Conservation (phyloP, 2,888 invertebrate genomes). For the Pteria penguin region DNA sequence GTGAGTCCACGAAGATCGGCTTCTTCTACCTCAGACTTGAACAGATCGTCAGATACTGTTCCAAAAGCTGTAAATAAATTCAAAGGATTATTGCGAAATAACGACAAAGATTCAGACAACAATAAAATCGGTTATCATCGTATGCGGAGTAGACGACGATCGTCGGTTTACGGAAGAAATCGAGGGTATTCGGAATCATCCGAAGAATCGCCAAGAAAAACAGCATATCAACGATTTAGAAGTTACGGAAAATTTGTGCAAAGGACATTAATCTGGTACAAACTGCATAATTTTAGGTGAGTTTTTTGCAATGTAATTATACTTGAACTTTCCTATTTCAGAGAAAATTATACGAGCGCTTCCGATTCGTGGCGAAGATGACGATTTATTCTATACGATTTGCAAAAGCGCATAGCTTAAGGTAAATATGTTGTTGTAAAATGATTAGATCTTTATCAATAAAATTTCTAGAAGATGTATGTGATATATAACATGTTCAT, state of each 20-base stretch:
- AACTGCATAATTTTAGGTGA: slow-evolving; percentile 19
- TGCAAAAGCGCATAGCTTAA: slow-evolving; percentile 60
- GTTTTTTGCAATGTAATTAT: background rate
- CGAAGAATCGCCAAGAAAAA: background rate
- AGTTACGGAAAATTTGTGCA: background rate
- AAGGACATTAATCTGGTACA: slow-evolving; percentile 6
- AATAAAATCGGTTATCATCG: background rate
- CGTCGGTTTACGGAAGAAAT: background rate
- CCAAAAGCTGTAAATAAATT: background rate
- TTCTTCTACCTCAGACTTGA: too few relatives aligned
- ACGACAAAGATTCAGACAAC: background rate
- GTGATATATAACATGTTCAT: too few relatives aligned
- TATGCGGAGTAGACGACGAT: background rate
- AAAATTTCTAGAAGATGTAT: too few relatives aligned
- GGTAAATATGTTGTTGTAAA: slow-evolving; percentile 46
- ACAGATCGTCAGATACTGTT: too few relatives aligned
- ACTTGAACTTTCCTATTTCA: slow-evolving; percentile 32
- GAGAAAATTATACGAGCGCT: slow-evolving; percentile 57
- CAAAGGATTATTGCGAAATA: background rate
- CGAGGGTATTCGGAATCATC: background rate
- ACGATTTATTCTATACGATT: slow-evolving; percentile 60
- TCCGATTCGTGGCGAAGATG: slow-evolving; percentile 56
- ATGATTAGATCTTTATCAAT: too few relatives aligned
- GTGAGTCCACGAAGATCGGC: too few relatives aligned
- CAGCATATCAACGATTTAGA: background rate